Base-by-base conservation (phyloP, 2,888 invertebrate genomes). In the Pinctada fucata region DNA sequence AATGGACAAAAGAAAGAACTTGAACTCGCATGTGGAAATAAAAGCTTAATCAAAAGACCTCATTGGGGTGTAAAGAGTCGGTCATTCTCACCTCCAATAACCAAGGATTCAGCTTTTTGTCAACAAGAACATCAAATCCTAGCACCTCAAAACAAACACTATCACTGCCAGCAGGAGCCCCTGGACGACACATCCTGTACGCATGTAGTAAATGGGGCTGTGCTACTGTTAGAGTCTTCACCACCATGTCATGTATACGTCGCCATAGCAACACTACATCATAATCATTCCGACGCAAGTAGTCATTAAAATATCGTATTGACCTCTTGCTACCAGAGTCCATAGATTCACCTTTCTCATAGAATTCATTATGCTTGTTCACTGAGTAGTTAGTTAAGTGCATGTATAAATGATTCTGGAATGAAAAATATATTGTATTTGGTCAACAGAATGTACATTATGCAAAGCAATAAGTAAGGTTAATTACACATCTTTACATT, bases 331-430 rank as follows among this genome's bases (percentile, higher is more conserved):
- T 92, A 69, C 92, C 92, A 4, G 90, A 84, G 69, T 91, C 89
- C 3, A 85, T 79, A 1, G 88, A 84, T 4, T 84, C 87, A 50
- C 90, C 89, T 82, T 91, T 91, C 79, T 91, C 90, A 76, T 92
- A 93, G 77, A 83, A 87, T 63, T 91, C 91, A 81, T 89, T 92
- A 87, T 91, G 91, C 83, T 92, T 92, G 87, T 93, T 93, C n/a
- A 93, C 90, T 6, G 92, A 92, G 83, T 93, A 93, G 88, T 93
- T 93, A 16, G 93, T 93, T 84, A 93, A 87, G 86, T 93, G 93
- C 92, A 92, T 93, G 82, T 83, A 93, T 64, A 92, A 82, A 58
- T 89, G 90, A 77, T 87, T 88, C 92, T 92, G 88, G 72, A 87
- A 86, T 45, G 69, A 69, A 67, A 78, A 31, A 31, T 31, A 31